Conservation (phyloP, 2,113 vertebrate species). For the Amphiprion percula region DNA sequence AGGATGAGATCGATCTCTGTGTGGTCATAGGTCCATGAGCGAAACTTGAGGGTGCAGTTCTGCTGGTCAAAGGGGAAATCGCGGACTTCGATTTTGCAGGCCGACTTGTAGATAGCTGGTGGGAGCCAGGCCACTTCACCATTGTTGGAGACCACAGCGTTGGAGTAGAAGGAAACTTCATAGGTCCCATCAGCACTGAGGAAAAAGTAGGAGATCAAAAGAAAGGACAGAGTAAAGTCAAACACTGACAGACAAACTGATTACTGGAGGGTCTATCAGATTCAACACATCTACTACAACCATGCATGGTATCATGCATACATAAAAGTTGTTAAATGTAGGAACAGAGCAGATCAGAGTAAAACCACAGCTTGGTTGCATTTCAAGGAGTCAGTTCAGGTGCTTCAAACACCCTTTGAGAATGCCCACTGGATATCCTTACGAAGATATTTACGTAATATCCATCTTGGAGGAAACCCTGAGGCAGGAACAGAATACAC, state of each 20-base stretch:
- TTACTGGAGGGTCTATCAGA: not conserved
- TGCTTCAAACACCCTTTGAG: too few species aligned
- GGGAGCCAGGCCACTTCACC: constrained; percentile 87
- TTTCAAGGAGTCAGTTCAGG: too few species aligned
- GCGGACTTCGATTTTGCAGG: constrained; percentile 87
- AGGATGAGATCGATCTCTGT: constrained; percentile 87
- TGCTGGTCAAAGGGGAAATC: constrained; percentile 89
- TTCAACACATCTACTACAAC: not conserved
- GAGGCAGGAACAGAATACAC: too few species aligned
- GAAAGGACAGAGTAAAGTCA: constrained; percentile 16
- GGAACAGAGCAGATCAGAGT: too few species aligned
- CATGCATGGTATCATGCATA: too few species aligned
- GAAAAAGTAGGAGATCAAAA: not conserved
- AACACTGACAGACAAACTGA: not conserved
- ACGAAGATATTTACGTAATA: too few species aligned
- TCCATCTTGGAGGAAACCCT: too few species aligned
- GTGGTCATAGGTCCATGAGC: constrained; percentile 88
- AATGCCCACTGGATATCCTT: too few species aligned
- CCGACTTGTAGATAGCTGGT: constrained; percentile 88
- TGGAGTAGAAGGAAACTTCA: constrained; percentile 88
- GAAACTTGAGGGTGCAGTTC: constrained; percentile 88
- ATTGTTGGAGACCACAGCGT: constrained; percentile 84
- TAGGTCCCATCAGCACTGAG: constrained; percentile 87
- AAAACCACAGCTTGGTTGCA: too few species aligned
- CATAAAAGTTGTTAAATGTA: too few species aligned